A percentile compares a stretch with the other conserved stretches of the same genome.
Conservation (phyloP, 2,888 invertebrate genomes). For the Andricus quercusramuli region DNA sequence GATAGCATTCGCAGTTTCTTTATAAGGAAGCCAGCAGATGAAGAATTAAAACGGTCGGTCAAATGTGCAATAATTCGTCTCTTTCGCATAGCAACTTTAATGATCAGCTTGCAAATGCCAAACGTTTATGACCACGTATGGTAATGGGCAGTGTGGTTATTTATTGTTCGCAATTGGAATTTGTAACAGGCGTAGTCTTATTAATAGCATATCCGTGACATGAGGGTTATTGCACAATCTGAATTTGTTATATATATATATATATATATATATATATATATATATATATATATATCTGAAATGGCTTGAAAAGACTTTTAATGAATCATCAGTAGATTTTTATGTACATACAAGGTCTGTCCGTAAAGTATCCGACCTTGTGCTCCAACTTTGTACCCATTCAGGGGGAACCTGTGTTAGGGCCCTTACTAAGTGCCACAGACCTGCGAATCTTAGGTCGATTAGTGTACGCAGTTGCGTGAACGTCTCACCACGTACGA, state of each 20-base stretch:
- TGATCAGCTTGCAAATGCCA: background rate
- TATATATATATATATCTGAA: background rate
- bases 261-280: background rate
- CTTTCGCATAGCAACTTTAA: constrained; percentile 3
- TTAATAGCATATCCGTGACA: background rate
- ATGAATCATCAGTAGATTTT: background rate
- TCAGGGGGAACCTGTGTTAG: too few species aligned
- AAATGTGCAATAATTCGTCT: background rate
- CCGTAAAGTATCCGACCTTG: too few species aligned
- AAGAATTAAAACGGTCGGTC: background rate
- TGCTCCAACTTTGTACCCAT: too few species aligned
- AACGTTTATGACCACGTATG: background rate
- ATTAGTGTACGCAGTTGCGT: too few species aligned
- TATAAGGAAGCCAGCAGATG: background rate
- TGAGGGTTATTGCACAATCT: background rate
- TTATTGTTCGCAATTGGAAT: constrained; percentile 3
- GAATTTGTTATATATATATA: background rate
- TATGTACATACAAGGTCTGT: too few species aligned
- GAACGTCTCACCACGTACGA: too few species aligned
- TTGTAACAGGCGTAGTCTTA: background rate
- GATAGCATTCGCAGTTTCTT: background rate
- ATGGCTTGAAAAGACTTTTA: background rate
- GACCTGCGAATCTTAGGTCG: too few species aligned
- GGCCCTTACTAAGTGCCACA: too few species aligned
- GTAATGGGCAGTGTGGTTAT: background rate